These are phyloP conservation scores for Lepidurus couesii DNA, from an alignment of 1,140 invertebrate species.

Conservation along the genomic window DNA sequence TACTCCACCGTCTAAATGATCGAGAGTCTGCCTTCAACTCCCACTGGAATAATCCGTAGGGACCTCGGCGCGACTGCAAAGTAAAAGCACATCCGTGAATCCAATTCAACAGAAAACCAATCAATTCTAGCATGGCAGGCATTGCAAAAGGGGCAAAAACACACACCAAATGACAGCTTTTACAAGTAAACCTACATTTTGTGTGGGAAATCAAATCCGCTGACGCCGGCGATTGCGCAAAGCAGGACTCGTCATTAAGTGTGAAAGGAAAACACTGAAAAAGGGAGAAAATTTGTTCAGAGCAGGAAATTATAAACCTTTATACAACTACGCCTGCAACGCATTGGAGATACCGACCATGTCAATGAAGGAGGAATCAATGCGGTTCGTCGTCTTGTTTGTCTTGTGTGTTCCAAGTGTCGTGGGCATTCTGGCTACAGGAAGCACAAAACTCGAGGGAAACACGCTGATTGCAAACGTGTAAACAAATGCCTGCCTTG, in stretches of 20 bases:
- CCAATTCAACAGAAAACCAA: background rate
- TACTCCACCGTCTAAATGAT: background rate
- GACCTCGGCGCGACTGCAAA: slow-evolving; percentile 13
- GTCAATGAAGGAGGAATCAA: background rate
- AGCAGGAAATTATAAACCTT: background rate
- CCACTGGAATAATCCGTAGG: background rate
- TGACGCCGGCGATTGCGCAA: background rate
- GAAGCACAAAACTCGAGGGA: slow-evolving; percentile 31
- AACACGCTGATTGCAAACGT: slow-evolving; percentile 30
- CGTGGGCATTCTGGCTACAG: slow-evolving; percentile 23
- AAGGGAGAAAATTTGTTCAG: background rate
- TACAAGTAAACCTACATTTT: background rate
- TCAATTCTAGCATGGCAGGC: background rate
- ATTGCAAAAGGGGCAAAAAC: background rate
- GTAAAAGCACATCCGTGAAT: slow-evolving; percentile 19
- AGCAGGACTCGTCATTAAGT: background rate
- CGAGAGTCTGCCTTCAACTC: background rate
- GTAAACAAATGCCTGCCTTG: slow-evolving; percentile 26
- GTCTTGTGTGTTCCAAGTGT: background rate
- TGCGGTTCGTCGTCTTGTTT: background rate
- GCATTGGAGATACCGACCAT: background rate
- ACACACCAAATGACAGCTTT: background rate
- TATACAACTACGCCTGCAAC: background rate
- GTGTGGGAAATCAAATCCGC: background rate
- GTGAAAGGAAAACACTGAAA: background rate